phyloP scores from a whole-genome alignment of 2,113 vertebrate species.

The Tiliqua scincoides region DNA sequence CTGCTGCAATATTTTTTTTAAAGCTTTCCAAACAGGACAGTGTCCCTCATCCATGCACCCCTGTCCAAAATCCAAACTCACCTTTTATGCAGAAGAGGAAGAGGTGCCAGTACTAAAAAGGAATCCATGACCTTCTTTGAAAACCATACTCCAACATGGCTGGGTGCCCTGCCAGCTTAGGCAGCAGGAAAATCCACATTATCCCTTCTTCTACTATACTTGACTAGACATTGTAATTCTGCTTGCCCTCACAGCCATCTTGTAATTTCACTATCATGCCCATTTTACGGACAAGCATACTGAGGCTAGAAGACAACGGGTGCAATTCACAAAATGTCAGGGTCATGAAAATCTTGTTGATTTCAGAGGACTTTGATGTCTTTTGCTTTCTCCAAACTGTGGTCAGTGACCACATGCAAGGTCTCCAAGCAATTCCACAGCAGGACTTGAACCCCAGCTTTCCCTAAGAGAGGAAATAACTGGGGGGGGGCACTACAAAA shows the following conservation, averaged over 20 bases:
- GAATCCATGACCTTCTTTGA: not conserved
- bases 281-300: not conserved
- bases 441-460: too few species aligned
- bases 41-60: not conserved
- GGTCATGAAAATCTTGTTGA: too few species aligned
- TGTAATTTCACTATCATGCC: not conserved
- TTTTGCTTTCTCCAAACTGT: not conserved
- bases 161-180: not conserved
- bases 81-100: not conserved
- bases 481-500: not conserved
- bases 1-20: not conserved
- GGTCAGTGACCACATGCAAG: not conserved
- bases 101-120: too few species aligned
- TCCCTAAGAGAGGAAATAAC: not conserved
- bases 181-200: not conserved
- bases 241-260: not conserved
- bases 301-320: not conserved
- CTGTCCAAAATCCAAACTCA: not conserved
- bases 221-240: not conserved
- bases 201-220: not conserved
- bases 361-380: not conserved
- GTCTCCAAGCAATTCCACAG: not conserved
- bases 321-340: not conserved
- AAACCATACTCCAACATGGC: not conserved
- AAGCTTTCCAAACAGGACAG: too few species aligned